A percentile compares a stretch with the other conserved stretches of the same genome.
phyloP scores from a whole-genome alignment of 2,888 invertebrate genomes.

The Drosophila mulleri region DNA sequence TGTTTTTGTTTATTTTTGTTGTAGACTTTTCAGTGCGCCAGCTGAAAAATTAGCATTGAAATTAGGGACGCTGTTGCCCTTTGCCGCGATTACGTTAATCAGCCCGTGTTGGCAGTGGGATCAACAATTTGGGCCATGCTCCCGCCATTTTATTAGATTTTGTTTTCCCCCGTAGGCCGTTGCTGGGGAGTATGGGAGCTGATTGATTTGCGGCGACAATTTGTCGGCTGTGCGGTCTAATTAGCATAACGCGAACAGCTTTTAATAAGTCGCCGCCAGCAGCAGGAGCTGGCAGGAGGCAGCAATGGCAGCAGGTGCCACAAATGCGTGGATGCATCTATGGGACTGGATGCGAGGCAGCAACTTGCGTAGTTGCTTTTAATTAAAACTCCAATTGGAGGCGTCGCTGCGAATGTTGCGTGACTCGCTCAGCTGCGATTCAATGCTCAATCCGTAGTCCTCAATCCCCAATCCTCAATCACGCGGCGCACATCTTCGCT shows the following conservation, averaged over 20 bases:
- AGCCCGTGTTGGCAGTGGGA: conserved; percentile 35
- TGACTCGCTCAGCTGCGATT: conserved; percentile 45
- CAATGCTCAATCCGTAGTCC: conserved; percentile 40
- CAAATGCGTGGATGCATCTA: conserved; percentile 53
- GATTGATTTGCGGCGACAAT: conserved; percentile 70
- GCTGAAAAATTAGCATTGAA: conserved; percentile 68
- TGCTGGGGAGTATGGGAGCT: conserved; percentile 14
- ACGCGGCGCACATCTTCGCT: conserved; percentile 57
- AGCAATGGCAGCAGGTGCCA: conserved; percentile 50
- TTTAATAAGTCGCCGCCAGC: conserved; percentile 60
- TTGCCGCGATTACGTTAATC: conserved; percentile 67
- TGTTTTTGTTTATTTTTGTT: conserved; percentile 24
- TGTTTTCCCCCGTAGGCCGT: conserved; percentile 1
- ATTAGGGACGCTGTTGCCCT: conserved; percentile 50
- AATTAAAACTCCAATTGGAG: conserved; percentile 81
- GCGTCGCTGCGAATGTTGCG: conserved; percentile 21
- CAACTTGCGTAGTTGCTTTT: conserved; percentile 66
- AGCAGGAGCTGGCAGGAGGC: not conserved
- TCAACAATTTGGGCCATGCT: conserved; percentile 53
- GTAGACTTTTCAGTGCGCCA: conserved; percentile 34
- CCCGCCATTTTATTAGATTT: conserved; percentile 10
- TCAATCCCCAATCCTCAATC: conserved; percentile 66
- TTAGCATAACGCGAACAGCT: conserved; percentile 69
- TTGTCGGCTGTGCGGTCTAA: conserved; percentile 51
- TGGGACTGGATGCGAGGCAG: conserved; percentile 19